Evolutionary conservation across 2,888 invertebrate genomes (phyloP), one percentile per base, ranked within the genome.

Genomic region (Noctuana brunneofusca): DNA sequence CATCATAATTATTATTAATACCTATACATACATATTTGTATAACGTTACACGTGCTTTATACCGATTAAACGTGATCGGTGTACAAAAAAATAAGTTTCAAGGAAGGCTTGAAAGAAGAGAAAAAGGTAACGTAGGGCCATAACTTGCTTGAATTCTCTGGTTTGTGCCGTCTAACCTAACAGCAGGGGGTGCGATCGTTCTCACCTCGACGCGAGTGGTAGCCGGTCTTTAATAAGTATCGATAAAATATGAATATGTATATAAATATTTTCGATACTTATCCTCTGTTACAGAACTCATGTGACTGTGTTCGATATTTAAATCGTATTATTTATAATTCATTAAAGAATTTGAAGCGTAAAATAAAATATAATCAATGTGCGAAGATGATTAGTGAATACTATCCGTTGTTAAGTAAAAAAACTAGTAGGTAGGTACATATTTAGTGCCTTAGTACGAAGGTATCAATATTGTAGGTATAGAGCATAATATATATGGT

Each of bases 161-260:
- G 87, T 81, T 79, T 86, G 84, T 87, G 84, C 86, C 83, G 82
- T 87, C 87, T 84, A 84, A 76, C 84, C 84, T 84, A 82, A 81
- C 84, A 88, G 90, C 91, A 83, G 90, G 91, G 88, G 87, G 86
- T 86, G 75, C 88, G 86, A 86, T 90, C 89, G 89, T 91, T 91
- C 90, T 91, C 91, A 91, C 91, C 90, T 91, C 86, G 90, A 89
- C 78, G 89, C 89, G 89, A 88, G 87, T 91, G 86, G 91, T 91
- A 91, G 91, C 90, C 86, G 86, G 80, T 81, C 87, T 87, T 89
- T 91, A 91, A 91, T 90, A 91, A 89, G 87, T 87, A 87, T 89
- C 89, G 89, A 89, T 91, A 90, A 91, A 90, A 87, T 89, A 91
- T 90, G 89, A 89, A 89, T 88, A 89, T 87, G 87, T 87, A 88